Evolutionary conservation across 2,888 invertebrate genomes (phyloP).

Genomic region (Parochlus steinenii): DNA sequence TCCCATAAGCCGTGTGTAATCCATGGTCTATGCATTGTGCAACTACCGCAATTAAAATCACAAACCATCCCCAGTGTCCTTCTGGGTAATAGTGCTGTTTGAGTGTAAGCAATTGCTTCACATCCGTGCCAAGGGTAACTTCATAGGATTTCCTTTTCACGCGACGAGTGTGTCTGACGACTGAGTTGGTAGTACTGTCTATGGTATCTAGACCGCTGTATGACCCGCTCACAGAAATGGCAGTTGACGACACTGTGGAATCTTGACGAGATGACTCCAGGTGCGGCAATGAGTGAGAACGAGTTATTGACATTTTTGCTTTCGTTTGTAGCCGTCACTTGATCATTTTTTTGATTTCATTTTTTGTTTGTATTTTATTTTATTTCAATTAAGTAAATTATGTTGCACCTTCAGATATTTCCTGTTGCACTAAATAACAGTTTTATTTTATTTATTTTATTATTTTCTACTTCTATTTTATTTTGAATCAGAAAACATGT

Average conservation of each 20-base stretch:
- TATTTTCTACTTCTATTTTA: no score
- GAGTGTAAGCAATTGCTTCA: slow-evolving; percentile 14
- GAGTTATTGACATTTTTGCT: no score
- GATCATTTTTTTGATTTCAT: no score
- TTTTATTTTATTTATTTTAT: no score
- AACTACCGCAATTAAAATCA: slow-evolving; percentile 52
- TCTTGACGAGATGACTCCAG: slow-evolving; percentile 9
- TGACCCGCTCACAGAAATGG: slow-evolving; percentile 6
- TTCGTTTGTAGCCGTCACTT: no score
- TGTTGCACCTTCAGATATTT: no score
- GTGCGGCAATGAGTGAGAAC: no score
- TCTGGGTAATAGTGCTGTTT: slow-evolving; percentile 65
- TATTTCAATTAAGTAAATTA: no score
- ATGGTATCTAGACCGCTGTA: slow-evolving; percentile 2
- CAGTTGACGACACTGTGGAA: slow-evolving; percentile 4
- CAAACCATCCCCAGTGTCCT: slow-evolving; percentile 76
- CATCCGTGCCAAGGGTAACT: slow-evolving; percentile 1
- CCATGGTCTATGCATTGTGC: slow-evolving; percentile 61
- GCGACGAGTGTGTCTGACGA: not conserved
- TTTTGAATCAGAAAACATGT: no score
- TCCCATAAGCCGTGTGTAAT: slow-evolving; percentile 43
- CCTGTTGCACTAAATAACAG: no score
- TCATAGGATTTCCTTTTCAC: not conserved
- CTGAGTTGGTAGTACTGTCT: not conserved
- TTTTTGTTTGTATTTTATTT: no score